Percentiles rank a stretch among this genome's conserved stretches.
phyloP scores from a whole-genome alignment of 2,888 invertebrate species.

The Coleophora flavipennella region DNA sequence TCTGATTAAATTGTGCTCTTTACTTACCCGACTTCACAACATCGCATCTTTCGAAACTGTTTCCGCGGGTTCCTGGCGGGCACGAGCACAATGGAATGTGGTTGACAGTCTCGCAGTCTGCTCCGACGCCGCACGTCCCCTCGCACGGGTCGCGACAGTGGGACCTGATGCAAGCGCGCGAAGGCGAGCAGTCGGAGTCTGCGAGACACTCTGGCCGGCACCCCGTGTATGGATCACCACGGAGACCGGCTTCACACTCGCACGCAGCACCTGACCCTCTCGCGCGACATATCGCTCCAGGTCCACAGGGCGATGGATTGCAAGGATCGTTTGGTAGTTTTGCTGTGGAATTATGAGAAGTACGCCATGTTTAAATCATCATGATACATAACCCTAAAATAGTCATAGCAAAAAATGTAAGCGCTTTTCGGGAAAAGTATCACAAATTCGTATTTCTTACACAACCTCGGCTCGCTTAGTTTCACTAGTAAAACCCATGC shows the following conservation, averaged over 20 bases:
- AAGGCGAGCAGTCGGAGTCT: slow-evolving; percentile 89
- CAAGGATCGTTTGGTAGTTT: slow-evolving; percentile 77
- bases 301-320: slow-evolving; percentile 86
- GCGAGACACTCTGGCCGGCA: slow-evolving; percentile 89
- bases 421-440: slow-evolving; percentile 23
- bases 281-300: slow-evolving; percentile 85
- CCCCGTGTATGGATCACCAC: slow-evolving; percentile 82
- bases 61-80: slow-evolving; percentile 78
- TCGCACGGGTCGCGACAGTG: slow-evolving; percentile 89
- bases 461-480: slow-evolving; percentile 33
- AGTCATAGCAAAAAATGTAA: slow-evolving; percentile 18
- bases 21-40: slow-evolving; percentile 43
- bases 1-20: neutral
- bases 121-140: slow-evolving; percentile 87
- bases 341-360: slow-evolving; percentile 3
- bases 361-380: slow-evolving; percentile 4
- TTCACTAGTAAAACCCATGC: slow-evolving; percentile 69
- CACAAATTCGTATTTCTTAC: neutral
- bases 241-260: slow-evolving; percentile 79
- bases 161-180: slow-evolving; percentile 85
- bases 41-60: slow-evolving; percentile 78
- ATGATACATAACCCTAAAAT: slow-evolving; percentile 10
- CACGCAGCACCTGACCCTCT: slow-evolving; percentile 81
- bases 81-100: slow-evolving; percentile 81
- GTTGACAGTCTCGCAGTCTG: slow-evolving; percentile 82